A percentile compares a stretch with the other conserved stretches of the same genome.
Evolutionary conservation across 2,888 invertebrate species (phyloP).

Genomic region (Caenorhabditis parvicauda): DNA sequence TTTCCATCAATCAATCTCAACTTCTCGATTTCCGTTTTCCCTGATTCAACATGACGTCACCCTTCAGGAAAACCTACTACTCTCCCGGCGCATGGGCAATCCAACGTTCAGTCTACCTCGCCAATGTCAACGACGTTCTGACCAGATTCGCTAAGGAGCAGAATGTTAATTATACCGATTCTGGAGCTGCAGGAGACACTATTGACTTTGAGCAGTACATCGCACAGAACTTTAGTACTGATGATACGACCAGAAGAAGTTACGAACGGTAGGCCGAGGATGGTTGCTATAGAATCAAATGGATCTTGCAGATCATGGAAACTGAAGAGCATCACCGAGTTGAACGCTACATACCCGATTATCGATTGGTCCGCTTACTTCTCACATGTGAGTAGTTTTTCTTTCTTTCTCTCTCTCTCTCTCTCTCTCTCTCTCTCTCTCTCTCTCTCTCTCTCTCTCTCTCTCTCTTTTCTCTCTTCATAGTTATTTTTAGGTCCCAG

Average conservation of each 20-base stretch:
- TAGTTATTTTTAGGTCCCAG: slow-evolving; percentile 11
- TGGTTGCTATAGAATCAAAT: too few relatives aligned
- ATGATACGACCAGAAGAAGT: slow-evolving; percentile 24
- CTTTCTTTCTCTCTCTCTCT: too few relatives aligned
- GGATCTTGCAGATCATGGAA: slow-evolving; percentile 31
- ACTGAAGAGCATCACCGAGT: slow-evolving; percentile 5
- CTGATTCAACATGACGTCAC: not conserved
- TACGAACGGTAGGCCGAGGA: too few relatives aligned
- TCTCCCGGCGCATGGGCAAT: slow-evolving; percentile 30
- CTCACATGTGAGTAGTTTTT: slow-evolving; percentile 6
- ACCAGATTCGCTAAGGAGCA: slow-evolving; percentile 15
- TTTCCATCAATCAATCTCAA: not conserved
- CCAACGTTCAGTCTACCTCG: slow-evolving; percentile 17
- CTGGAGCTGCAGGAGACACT: too few relatives aligned
- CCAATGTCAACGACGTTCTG: slow-evolving; percentile 10
- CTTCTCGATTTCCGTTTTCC: not conserved
- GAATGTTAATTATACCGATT: not conserved
- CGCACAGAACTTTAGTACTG: slow-evolving; percentile 27
- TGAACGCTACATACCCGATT: slow-evolving; percentile 17
- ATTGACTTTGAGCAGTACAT: slow-evolving; percentile 33
- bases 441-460: too few relatives aligned
- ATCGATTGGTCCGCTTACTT: slow-evolving; percentile 29
- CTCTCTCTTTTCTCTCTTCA: not conserved
- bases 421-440: too few relatives aligned
- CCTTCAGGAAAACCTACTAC: slow-evolving; percentile 37